A percentile compares a stretch with the other conserved stretches of the same genome.
Evolutionary conservation across 1,140 invertebrate genomes (phyloP).

Genomic region (Pollicipes pollicipes): DNA sequence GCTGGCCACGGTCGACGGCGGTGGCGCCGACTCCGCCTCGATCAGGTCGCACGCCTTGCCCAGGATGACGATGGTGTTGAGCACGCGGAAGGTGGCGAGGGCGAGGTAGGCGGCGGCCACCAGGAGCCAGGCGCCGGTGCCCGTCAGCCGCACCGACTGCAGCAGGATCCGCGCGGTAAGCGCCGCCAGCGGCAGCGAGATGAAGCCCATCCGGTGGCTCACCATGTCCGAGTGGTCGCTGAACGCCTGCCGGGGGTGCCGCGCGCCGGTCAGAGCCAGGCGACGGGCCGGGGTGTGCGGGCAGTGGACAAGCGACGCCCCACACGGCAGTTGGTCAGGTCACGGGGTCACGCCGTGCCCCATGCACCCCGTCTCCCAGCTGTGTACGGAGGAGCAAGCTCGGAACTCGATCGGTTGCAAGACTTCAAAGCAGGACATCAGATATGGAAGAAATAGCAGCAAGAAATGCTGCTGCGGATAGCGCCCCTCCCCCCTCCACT

Average conservation of each 20-base stretch:
- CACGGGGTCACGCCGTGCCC: no score
- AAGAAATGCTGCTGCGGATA: no score
- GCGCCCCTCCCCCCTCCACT: no score
- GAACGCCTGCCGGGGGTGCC: conserved; percentile 49
- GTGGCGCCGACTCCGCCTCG: conserved; percentile 13
- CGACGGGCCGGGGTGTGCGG: no score
- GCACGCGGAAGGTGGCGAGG: conserved; percentile 57
- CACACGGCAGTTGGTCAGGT: no score
- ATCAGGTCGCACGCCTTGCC: conserved; percentile 75
- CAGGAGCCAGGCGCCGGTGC: conserved; percentile 42
- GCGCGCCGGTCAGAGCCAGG: no score
- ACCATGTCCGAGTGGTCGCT: conserved; percentile 94
- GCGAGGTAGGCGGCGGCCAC: conserved; percentile 58
- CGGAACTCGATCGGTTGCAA: no score
- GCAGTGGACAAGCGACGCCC: no score
- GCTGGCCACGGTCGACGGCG: neutral
- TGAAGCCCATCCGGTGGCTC: conserved; percentile 90
- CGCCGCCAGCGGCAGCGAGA: conserved; percentile 83
- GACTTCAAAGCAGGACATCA: no score
- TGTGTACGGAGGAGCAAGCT: no score
- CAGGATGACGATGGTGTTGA: conserved; percentile 70
- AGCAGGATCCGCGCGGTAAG: conserved; percentile 67
- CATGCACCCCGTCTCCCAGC: no score
- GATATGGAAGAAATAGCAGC: no score
- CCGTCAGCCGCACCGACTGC: conserved; percentile 42